Evolutionary conservation across 2,113 vertebrate species (phyloP), one percentile per base, ranked within the genome.

Genomic region (Ibidorhyncha struthersii): DNA sequence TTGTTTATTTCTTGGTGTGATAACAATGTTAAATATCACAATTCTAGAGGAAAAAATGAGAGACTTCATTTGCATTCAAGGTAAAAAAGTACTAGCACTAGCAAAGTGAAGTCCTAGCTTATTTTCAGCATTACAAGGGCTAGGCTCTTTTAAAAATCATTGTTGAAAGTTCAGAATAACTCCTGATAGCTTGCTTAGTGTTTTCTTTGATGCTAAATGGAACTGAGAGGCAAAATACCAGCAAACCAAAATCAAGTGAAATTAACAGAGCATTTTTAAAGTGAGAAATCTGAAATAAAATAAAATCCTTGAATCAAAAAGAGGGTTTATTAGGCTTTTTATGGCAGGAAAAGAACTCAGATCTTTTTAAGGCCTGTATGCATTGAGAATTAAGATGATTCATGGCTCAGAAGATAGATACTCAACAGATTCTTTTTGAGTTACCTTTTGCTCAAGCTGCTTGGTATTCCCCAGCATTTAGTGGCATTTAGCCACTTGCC

Each of bases 1-100:
- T 98, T 98, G 98, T 98, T 98, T 98, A 96, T 97, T 98, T 96
- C 96, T 98, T 97, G 67, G 95, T 97, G 91, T 89, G 93, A 97
- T 98, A 97, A 98, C 96, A 98, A 96, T 97, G 88, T 82, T 95
- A 96, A 97, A 96, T 97, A 98, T 96, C 85, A 95, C 76, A 96
- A 84, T 96, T 96, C 36, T 79, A 14, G 22, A 78, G 8, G 17
- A 89, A 91, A 87, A 95, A 58, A 56, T 58, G 13, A 43, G 30
- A 70, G 7, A 5, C 43, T 89, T 71, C 11, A 70, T 92, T 91
- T 90, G 14, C 22, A 95, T 66, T 90, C 86, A 87, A 69, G 59
- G 63, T 94, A 58, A 96, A 96, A 86, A 84, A 78, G 71, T 84
- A 63, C 66, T 91, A 62, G 47, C 43, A 27, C 11, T 55, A 36